Base-by-base conservation (phyloP, 1,140 invertebrate genomes). In the Copidosoma floridanum region DNA sequence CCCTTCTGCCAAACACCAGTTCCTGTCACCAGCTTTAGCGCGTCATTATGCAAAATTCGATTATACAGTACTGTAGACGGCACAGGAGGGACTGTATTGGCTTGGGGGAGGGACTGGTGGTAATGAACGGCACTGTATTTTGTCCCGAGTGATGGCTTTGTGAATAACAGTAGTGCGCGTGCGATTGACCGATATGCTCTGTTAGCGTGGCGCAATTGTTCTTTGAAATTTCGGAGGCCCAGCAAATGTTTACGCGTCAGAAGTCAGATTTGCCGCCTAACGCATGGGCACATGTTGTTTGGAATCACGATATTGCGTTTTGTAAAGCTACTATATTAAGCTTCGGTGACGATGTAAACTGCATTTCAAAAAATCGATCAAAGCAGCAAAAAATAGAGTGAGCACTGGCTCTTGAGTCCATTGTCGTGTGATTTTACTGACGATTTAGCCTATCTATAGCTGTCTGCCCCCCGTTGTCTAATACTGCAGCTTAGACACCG, bases 21-120 rank as follows among this genome's bases (percentile, higher is more conserved):
- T n/a, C n/a, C n/a, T n/a, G n/a, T n/a, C 23, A 53, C 35, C 53
- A 35, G 41, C 43, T 29, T 37, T 55, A n/a, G 35, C n/a, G 41
- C 53, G 46, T 56, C 18, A 46, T 56, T 56, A 66, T 53, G 64
- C 59, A 56, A 70, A 66, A 70, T 69, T 67, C 62, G 62, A 70
- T 69, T 70, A 69, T 56, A 44, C 48, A 24, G 43, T 14, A 16
- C 4, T 26, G 14, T 14, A 1, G 14, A 50, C n/a, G 16, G 40
- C 6, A 18, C 16, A 16, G 11, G 23, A 3, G 12, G 6, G 38
- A 41, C n/a, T n/a, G n/a, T n/a, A n/a, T n/a, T n/a, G n/a, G n/a
- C n/a, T n/a, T n/a, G 51, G 27, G 37, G n/a, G 10, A 6, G 41
- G 3, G 41, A 3, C 20, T 23, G 14, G 11, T 8, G 40, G 16